Conservation (phyloP, 2,113 vertebrate genomes). For the Spea multiplicata region DNA sequence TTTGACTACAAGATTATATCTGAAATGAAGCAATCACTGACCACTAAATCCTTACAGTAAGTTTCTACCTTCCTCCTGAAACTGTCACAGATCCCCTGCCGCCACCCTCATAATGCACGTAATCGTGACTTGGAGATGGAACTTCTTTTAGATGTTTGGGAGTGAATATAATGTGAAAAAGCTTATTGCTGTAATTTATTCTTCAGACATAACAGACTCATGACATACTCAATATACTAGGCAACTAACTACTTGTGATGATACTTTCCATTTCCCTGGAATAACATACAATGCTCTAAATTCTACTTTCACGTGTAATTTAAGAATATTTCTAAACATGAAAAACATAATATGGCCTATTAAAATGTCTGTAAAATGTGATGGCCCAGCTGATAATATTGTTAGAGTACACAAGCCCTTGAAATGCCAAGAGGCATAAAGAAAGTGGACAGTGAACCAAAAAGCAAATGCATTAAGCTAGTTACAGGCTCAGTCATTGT, state of each 20-base stretch:
- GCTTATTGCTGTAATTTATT: conserved; percentile 12
- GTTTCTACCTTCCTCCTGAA: not conserved
- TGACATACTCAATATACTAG: not conserved
- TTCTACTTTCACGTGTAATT: too few relatives aligned
- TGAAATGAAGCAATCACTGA: conserved; percentile 18
- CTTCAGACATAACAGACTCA: conserved; percentile 14
- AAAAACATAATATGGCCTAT: too few relatives aligned
- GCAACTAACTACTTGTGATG: conserved; percentile 11
- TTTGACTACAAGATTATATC: conserved; percentile 1
- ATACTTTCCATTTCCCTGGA: conserved; percentile 6
- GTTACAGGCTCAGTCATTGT: too few relatives aligned
- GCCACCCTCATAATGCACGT: conserved; percentile 1
- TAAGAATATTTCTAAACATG: too few relatives aligned
- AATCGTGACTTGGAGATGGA: not conserved
- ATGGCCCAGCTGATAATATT: too few relatives aligned
- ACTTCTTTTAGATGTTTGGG: not conserved
- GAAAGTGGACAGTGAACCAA: too few relatives aligned
- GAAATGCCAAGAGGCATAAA: too few relatives aligned
- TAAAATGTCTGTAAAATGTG: too few relatives aligned
- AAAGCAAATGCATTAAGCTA: too few relatives aligned
- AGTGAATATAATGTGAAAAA: not conserved
- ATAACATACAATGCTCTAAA: not conserved
- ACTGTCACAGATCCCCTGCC: not conserved
- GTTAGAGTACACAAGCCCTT: too few relatives aligned
- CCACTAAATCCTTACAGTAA: not conserved